A percentile compares a stretch with the other conserved stretches of the same genome.
Evolutionary conservation across 2,113 vertebrate genomes (phyloP).

Genomic region (Lepisosteus osseus): DNA sequence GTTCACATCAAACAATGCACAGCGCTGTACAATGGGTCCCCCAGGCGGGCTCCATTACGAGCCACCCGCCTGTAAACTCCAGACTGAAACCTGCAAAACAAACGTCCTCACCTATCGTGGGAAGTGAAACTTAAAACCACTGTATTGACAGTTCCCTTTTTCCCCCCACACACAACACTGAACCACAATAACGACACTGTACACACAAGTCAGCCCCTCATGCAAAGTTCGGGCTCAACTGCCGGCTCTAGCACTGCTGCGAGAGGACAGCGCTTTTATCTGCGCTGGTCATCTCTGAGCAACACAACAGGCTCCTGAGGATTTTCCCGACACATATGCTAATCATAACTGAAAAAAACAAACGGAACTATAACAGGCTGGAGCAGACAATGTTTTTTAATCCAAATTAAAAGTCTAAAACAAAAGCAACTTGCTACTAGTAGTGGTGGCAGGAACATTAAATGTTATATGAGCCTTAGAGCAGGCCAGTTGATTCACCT

Average conservation of each 20-base stretch:
- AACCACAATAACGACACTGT: slow-evolving; percentile 23
- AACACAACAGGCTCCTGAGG: slow-evolving; percentile 6
- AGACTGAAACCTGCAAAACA: slow-evolving; percentile 16
- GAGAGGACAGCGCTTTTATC: not conserved
- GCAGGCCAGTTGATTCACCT: too few relatives aligned
- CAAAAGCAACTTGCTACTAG: not conserved
- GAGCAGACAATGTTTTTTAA: not conserved
- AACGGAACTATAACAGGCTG: not conserved
- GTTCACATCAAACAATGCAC: slow-evolving; percentile 39
- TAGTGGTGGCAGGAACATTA: not conserved
- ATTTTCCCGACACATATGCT: not conserved
- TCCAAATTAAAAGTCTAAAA: not conserved
- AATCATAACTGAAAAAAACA: slow-evolving; percentile 17
- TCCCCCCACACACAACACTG: slow-evolving; percentile 37
- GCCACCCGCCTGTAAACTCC: slow-evolving; percentile 26
- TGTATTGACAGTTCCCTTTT: slow-evolving; percentile 42
- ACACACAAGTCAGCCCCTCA: slow-evolving; percentile 40
- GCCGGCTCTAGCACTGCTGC: slow-evolving; percentile 40
- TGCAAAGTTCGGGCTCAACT: slow-evolving; percentile 47
- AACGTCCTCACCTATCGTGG: slow-evolving; percentile 17
- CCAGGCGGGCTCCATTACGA: slow-evolving; percentile 9
- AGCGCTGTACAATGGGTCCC: slow-evolving; percentile 35
- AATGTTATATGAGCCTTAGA: too few relatives aligned
- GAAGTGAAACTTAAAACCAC: slow-evolving; percentile 37
- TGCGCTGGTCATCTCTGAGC: not conserved